These are phyloP conservation scores for Lagopus leucura DNA, from an alignment of 2,113 vertebrate genomes.

Conservation along the genomic window DNA sequence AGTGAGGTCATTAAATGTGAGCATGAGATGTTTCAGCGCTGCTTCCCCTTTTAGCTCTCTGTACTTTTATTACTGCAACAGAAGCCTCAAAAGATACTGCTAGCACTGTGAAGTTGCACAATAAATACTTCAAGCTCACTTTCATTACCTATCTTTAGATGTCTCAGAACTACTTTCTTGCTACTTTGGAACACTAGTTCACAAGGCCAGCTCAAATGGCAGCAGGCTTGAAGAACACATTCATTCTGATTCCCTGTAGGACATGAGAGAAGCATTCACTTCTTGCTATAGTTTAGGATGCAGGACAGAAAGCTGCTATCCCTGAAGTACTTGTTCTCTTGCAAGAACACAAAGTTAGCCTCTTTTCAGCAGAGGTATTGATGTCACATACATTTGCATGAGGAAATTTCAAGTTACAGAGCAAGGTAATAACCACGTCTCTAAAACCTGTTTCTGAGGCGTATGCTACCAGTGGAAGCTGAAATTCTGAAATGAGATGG, in stretches of 20 bases:
- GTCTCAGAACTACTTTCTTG: neutral
- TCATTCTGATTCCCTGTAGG: neutral
- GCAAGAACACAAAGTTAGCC: neutral
- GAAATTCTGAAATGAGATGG: neutral
- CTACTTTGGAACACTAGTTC: neutral
- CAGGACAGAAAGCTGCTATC: neutral
- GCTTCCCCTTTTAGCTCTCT: neutral
- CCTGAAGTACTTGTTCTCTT: neutral
- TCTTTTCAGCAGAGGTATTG: neutral
- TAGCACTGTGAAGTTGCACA: neutral
- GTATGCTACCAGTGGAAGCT: neutral
- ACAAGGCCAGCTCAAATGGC: neutral
- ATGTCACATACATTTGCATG: neutral
- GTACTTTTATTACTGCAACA: neutral
- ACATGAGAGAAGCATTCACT: neutral
- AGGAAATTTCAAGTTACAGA: neutral
- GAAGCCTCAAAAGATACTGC: neutral
- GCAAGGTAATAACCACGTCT: neutral
- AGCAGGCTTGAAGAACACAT: neutral
- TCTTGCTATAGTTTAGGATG: neutral
- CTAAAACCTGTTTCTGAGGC: neutral
- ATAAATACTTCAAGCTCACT: neutral
- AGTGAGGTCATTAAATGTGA: neutral
- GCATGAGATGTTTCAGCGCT: rapidly evolving
- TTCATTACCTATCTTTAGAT: neutral